Base-by-base conservation (phyloP, 2,113 vertebrate genomes). In the Vulpes ferrilata region DNA sequence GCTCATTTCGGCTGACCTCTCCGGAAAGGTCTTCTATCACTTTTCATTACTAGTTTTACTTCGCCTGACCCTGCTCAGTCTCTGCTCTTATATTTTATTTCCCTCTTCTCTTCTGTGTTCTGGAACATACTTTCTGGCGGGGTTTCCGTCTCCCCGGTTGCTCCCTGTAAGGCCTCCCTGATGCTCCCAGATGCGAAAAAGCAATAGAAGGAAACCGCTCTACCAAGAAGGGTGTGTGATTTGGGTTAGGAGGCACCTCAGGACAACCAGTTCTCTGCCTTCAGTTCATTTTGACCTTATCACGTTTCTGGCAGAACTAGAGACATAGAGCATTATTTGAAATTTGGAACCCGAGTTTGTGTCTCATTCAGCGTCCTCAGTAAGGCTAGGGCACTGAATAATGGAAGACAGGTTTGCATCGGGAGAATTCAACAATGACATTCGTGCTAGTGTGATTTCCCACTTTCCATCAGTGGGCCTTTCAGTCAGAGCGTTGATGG, bases 401-500 rank as follows among this genome's bases (percentile, higher is more conserved):
- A 38, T 55, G 53, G 87, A 74, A 76, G 89, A 59, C 38, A 64
- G n/a, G 43, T 51, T 87, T 96, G n/a, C 51, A 43, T 90, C 8
- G 23, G 65, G 59, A 96, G 53, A 89, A 55, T 71, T 90, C 83
- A 43, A 27, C 13, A 53, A 22, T 76, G 69, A 85, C 93, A 78
- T 83, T 73, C 32, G 1, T 35, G 15, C 38, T 35, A 15, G 57
- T 60, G 7, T 91, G 15, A 16, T 79, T 82, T 86, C 59, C 65
- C 62, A 86, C 83, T 95, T 93, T 15, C 88, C 11, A 27, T 5
- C 11, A 43, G 76, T 12, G 51, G 7, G 55, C 95, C 27, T 35
- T 98, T 93, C 65, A 67, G 59, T 82, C 35, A 67, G 78, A 64
- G 78, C 82, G 4, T 88, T 16, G 81, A 57, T 90, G 82, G 73